These are phyloP conservation scores for Colaptes auratus DNA, from an alignment of 2,113 vertebrate genomes.

Conservation along the genomic window DNA sequence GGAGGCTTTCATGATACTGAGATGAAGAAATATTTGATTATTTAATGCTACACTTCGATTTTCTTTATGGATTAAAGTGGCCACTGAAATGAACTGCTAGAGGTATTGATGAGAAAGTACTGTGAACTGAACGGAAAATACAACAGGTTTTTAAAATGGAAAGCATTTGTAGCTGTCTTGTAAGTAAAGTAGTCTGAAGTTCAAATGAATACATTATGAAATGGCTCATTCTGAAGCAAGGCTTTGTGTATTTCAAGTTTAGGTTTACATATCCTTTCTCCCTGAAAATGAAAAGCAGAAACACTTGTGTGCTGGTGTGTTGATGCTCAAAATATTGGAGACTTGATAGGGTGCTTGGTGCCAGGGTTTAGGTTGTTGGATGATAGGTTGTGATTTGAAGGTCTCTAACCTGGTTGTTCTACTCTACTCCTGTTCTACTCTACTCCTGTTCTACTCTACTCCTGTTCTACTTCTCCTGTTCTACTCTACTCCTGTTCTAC, in stretches of 20 bases:
- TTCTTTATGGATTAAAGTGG: not conserved
- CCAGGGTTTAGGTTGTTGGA: too few relatives aligned
- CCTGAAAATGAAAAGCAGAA: not conserved
- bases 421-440: too few relatives aligned
- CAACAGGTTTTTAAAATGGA: not conserved
- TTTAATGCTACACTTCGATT: not conserved
- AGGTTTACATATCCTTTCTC: not conserved
- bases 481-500: too few relatives aligned
- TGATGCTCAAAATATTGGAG: not conserved
- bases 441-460: too few relatives aligned
- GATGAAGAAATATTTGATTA: conserved; percentile 16
- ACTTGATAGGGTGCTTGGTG: too few relatives aligned
- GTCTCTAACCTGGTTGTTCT: too few relatives aligned
- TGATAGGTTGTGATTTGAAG: too few relatives aligned
- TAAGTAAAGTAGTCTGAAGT: not conserved
- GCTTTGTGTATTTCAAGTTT: not conserved
- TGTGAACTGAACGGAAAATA: not conserved
- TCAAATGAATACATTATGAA: not conserved
- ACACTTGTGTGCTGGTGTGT: not conserved
- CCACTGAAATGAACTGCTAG: not conserved
- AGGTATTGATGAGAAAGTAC: not conserved
- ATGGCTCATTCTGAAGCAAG: not conserved
- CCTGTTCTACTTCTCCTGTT: too few relatives aligned
- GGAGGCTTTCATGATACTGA: not conserved
- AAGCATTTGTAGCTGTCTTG: not conserved